Evolutionary conservation across 2,113 vertebrate genomes (phyloP), one percentile per base, ranked within the genome.

Genomic region (Rhinogobius similis): DNA sequence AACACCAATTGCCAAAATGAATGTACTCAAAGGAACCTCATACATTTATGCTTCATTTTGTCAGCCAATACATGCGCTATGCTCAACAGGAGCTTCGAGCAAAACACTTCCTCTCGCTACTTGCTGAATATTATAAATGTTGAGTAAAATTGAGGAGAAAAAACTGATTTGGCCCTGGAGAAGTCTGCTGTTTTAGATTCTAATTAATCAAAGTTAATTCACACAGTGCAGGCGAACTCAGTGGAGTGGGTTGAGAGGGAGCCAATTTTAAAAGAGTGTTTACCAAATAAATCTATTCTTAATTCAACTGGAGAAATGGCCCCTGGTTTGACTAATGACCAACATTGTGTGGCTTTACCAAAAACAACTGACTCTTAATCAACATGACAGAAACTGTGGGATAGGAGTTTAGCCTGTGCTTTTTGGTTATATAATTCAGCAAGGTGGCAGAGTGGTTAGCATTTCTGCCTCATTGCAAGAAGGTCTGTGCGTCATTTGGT

Each of bases 131-230:
- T 0, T 53, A 13, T 24, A 23, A 13, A 24, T 23, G 3, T 5
- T 26, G 14, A 13, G 3, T 55, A 12, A 55, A 14, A 26, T 26
- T 13, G 12, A 26, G 12, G 1, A 4, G 7, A 10, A 23, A 61
- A 61, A 36, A 14, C 2, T 10, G 18, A 59, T 36, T 29, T 29
- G 27, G 55, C 55, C 27, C 2, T n/a, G 58, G 10, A 38, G 58
- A 32, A 32, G 16, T 11, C 24, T 10, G 29, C 26, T 11, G 29
- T 61, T 36, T n/a, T 18, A 10, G 58, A n/a, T 9, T 36, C 24
- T 29, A 58, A 58, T 61, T 61, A 36, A 61, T 61, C 58, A 36
- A 20, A 16, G 55, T 29, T 58, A 58, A 58, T 58, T 58, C 20
- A 61, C 58, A 36, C 9, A 8, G 16, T 10, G 8, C 7, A 11